phyloP scores from a whole-genome alignment of 2,113 vertebrate species.

The Mirounga angustirostris region DNA sequence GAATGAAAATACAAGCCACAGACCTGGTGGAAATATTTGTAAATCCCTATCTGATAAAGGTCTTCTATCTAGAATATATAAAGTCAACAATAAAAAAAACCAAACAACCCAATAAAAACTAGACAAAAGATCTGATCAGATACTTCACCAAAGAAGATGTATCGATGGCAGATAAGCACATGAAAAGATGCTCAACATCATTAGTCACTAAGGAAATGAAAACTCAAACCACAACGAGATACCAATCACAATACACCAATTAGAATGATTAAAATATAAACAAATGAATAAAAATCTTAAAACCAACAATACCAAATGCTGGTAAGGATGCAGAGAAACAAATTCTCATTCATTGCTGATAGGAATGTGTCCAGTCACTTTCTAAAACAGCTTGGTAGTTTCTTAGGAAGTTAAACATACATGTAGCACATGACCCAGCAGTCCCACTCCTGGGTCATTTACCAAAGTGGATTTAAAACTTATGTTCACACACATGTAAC shows the following conservation, averaged over 20 bases:
- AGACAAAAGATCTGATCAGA: neutral
- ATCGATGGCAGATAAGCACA: neutral
- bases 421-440: neutral
- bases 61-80: neutral
- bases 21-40: neutral
- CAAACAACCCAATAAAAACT: neutral
- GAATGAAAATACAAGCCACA: neutral
- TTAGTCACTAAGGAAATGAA: neutral
- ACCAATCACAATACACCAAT: neutral
- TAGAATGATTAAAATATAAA: neutral
- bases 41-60: neutral
- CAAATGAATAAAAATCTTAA: neutral
- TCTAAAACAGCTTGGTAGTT: neutral
- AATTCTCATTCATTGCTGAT: neutral
- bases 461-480: neutral
- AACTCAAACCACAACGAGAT: neutral
- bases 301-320: too few species aligned
- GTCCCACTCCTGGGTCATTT: neutral
- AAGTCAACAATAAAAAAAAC: neutral
- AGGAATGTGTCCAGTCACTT: neutral
- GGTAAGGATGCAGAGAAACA: neutral
- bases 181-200: neutral
- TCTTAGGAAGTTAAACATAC: too few species aligned
- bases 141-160: neutral
- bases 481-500: neutral